These are phyloP conservation scores for Pseudochaenichthys georgianus DNA, from an alignment of 2,797 vertebrate genomes.

Conservation along the genomic window DNA sequence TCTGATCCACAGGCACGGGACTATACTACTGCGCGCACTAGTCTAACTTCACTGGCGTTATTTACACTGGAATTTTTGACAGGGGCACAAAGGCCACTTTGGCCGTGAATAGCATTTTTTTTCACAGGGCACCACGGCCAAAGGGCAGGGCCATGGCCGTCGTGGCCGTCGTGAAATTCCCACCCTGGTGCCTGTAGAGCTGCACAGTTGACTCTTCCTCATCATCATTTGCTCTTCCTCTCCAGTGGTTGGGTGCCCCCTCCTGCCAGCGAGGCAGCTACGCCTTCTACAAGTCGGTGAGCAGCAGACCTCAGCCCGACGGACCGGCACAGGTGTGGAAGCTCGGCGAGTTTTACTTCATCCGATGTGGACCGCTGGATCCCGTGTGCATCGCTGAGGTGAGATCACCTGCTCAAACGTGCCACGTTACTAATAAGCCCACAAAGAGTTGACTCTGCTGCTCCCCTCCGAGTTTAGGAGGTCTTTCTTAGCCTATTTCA, in stretches of 20 bases:
- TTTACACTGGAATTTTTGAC: no score
- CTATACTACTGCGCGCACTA: no score
- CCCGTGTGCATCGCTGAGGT: slow-evolving; percentile 87
- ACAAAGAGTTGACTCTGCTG: no score
- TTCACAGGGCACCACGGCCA: no score
- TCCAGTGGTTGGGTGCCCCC: slow-evolving; percentile 87
- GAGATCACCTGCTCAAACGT: slow-evolving; percentile 7
- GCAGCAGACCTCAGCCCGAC: slow-evolving; percentile 68
- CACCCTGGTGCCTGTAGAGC: background rate
- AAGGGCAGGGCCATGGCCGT: no score
- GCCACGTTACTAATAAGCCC: background rate
- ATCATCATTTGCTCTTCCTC: background rate
- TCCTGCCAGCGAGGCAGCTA: slow-evolving; percentile 86
- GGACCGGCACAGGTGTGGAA: slow-evolving; percentile 78
- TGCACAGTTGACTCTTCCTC: background rate
- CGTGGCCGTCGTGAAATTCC: no score
- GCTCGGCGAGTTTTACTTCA: slow-evolving; percentile 88
- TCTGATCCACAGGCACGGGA: no score
- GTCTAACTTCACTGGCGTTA: no score
- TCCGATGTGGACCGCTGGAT: slow-evolving; percentile 85
- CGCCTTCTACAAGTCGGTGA: slow-evolving; percentile 88
- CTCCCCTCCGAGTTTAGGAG: no score
- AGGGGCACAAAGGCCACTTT: no score
- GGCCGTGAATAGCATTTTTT: no score
- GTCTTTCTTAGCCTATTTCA: no score